These are phyloP conservation scores for Lysandra coridon DNA, from an alignment of 2,888 invertebrate species.

Conservation along the genomic window DNA sequence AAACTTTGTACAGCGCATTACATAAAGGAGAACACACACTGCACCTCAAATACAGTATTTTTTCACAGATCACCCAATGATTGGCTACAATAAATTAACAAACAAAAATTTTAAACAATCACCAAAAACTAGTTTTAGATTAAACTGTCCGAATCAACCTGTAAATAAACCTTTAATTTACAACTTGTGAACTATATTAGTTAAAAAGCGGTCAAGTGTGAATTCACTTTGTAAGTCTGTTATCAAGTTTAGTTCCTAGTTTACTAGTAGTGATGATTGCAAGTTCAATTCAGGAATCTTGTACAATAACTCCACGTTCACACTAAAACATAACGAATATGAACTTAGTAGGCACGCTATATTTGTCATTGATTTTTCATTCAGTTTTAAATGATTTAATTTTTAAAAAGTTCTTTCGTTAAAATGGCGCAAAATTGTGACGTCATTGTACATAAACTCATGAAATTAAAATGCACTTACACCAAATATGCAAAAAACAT, in stretches of 20 bases:
- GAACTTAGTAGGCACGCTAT: neutral
- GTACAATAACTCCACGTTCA: neutral
- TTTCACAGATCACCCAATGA: neutral
- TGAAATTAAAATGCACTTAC: neutral
- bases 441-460: neutral
- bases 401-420: neutral
- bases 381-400: neutral
- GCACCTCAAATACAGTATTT: neutral
- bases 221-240: neutral
- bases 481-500: slow-evolving; percentile 19
- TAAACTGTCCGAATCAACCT: neutral
- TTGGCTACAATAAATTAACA: neutral
- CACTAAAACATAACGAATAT: neutral
- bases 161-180: neutral
- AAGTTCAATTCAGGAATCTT: neutral
- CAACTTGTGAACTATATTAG: neutral
- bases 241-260: neutral
- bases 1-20: neutral
- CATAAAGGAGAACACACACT: slow-evolving; percentile 22
- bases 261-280: neutral
- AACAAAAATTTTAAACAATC: neutral
- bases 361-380: neutral
- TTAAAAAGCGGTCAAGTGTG: neutral
- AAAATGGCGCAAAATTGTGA: neutral
- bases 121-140: neutral